phyloP scores from a whole-genome alignment of 1,140 invertebrate genomes.

The Microplitis demolitor region DNA sequence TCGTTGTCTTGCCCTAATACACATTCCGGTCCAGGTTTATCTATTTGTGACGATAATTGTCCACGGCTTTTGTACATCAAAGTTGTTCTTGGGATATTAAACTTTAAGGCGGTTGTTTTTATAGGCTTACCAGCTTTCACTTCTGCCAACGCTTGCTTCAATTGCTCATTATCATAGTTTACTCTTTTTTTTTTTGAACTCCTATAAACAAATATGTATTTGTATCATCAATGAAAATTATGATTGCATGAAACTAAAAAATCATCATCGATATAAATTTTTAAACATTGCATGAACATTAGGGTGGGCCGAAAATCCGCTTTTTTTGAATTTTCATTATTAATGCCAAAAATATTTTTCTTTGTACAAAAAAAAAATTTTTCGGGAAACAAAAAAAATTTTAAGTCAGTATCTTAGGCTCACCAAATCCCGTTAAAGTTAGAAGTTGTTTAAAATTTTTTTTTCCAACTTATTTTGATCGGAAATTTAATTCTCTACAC shows the following conservation, averaged over 20 bases:
- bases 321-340: too few species aligned
- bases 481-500: too few species aligned
- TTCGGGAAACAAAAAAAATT: too few species aligned
- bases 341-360: too few species aligned
- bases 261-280: too few species aligned
- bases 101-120: neutral
- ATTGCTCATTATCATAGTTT: neutral
- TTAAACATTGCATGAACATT: too few species aligned
- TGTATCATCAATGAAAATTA: neutral
- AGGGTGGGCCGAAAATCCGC: too few species aligned
- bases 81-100: conserved; percentile 2
- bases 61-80: neutral
- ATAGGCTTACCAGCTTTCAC: neutral
- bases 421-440: too few species aligned
- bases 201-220: neutral
- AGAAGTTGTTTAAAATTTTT: too few species aligned
- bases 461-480: too few species aligned
- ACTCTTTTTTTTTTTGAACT: neutral
- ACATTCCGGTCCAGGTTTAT: neutral
- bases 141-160: neutral
- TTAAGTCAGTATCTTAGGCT: too few species aligned
- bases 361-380: too few species aligned
- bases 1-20: neutral
- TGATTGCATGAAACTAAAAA: neutral
- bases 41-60: neutral